Conservation (phyloP, 1,140 invertebrate genomes). For the Drusus annulatus region DNA sequence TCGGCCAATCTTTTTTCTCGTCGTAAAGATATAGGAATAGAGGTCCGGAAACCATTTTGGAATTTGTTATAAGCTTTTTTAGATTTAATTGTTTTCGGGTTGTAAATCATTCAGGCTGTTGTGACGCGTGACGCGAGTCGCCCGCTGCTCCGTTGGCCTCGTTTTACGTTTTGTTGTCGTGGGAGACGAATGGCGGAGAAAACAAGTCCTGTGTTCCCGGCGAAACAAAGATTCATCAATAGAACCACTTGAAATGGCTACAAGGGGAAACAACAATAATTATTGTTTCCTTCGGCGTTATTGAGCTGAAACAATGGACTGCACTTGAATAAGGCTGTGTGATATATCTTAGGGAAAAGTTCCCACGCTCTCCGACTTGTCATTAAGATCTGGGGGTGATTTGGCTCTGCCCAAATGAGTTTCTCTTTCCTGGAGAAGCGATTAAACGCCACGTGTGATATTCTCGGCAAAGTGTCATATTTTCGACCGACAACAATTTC, state of each 20-base stretch:
- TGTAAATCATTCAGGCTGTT: conserved; percentile 36
- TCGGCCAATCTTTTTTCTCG: not conserved
- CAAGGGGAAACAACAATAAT: conserved; percentile 40
- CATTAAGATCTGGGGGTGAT: conserved; percentile 23
- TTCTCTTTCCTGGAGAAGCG: conserved; percentile 44
- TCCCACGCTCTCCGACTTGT: conserved; percentile 52
- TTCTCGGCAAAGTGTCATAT: conserved; percentile 13
- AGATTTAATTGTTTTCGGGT: conserved; percentile 46
- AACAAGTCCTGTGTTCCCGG: conserved; percentile 32
- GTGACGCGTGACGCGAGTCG: not conserved
- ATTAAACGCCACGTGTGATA: not conserved
- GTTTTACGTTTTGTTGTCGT: conserved; percentile 45
- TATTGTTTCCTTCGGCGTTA: conserved; percentile 32
- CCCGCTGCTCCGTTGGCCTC: conserved; percentile 36
- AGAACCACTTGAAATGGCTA: conserved; percentile 44
- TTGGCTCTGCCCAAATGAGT: not conserved
- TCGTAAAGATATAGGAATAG: conserved; percentile 28
- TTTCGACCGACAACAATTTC: not conserved
- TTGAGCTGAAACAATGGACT: conserved; percentile 49
- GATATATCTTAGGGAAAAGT: conserved; percentile 40
- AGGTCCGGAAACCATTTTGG: conserved; percentile 43
- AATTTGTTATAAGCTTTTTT: conserved; percentile 47
- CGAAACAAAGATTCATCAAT: conserved; percentile 45
- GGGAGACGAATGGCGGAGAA: conserved; percentile 45
- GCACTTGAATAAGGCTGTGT: conserved; percentile 39